Evolutionary conservation across 1,140 invertebrate species (phyloP).

Genomic region (Pectinophora gossypiella): DNA sequence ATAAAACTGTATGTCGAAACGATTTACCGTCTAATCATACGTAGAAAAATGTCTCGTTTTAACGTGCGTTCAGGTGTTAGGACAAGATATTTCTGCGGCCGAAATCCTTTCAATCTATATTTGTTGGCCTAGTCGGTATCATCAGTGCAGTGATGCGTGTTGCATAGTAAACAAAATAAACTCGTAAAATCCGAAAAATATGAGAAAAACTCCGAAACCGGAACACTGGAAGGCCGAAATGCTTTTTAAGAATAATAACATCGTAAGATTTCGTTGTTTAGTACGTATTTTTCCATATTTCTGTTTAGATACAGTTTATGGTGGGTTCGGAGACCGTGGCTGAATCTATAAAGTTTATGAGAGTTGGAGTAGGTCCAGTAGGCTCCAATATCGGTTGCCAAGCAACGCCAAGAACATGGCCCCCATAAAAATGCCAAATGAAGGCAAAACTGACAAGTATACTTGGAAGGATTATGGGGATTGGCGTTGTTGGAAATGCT

Average conservation of each 20-base stretch:
- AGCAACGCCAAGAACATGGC: slow-evolving; percentile 10
- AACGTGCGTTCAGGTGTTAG: no score
- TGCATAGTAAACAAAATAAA: no score
- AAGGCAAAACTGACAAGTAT: slow-evolving; percentile 2
- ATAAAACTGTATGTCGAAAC: no score
- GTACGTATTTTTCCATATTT: slow-evolving; percentile 1
- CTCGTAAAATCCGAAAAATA: not conserved
- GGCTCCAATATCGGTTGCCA: slow-evolving; percentile 14
- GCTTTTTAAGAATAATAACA: not conserved
- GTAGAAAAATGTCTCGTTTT: no score
- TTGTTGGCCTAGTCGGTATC: no score
- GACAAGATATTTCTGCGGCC: no score
- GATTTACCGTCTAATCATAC: no score
- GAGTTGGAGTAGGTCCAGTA: slow-evolving; percentile 24
- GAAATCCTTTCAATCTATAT: no score
- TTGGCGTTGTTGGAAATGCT: not conserved
- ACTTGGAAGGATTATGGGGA: not conserved
- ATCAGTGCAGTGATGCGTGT: no score
- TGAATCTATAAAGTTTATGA: slow-evolving; percentile 27
- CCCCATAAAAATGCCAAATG: slow-evolving; percentile 14
- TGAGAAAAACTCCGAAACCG: not conserved
- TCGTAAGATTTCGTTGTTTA: not conserved
- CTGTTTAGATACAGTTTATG: slow-evolving; percentile 2
- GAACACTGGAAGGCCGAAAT: no score
- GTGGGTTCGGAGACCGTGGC: not conserved